Evolutionary conservation across 2,113 vertebrate species (phyloP).

Genomic region (Falcunculus frontatus): DNA sequence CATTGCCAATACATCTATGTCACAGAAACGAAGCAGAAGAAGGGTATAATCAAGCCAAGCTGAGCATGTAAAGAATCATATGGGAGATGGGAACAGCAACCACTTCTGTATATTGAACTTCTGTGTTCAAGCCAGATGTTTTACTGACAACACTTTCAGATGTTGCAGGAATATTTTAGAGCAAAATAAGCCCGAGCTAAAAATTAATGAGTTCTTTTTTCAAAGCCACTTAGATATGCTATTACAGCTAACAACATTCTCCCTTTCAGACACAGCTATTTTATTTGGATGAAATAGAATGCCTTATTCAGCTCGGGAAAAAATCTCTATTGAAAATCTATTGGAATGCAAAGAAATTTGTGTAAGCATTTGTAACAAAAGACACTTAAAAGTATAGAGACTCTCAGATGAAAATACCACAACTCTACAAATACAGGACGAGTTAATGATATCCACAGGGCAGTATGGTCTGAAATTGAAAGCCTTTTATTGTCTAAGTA

Average conservation of each 20-base stretch:
- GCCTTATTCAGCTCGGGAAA: neutral
- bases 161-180: constrained; percentile 29
- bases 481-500: neutral
- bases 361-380: neutral
- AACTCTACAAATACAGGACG: neutral
- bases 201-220: neutral
- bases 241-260: neutral
- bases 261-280: neutral
- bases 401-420: neutral
- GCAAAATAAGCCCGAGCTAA: neutral
- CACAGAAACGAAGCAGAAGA: neutral
- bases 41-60: neutral
- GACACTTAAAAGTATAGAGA: neutral
- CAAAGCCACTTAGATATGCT: neutral
- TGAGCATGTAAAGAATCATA: constrained; percentile 18
- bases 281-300: neutral
- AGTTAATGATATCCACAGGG: neutral
- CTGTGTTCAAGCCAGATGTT: constrained; percentile 42
- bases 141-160: constrained; percentile 22
- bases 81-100: neutral
- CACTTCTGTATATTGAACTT: neutral
- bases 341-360: neutral
- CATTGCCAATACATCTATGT: neutral
- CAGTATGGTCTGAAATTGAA: neutral
- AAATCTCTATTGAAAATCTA: neutral